Percentiles rank a stretch among this genome's conserved stretches.
Evolutionary conservation across 2,113 vertebrate species (phyloP).

Genomic region (Lagenorhynchus albirostris): DNA sequence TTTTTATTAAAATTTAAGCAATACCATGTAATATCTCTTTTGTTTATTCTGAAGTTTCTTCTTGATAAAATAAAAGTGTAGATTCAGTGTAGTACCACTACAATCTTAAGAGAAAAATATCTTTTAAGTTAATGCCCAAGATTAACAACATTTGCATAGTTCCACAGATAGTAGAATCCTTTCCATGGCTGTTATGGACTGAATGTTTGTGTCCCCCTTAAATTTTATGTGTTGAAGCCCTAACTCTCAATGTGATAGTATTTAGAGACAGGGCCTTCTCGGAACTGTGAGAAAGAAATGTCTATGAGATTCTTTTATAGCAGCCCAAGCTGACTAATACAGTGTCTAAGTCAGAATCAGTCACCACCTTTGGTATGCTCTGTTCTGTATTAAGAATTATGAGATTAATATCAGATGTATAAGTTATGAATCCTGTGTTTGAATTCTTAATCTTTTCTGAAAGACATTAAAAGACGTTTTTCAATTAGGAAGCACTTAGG

Average conservation of each 20-base stretch:
- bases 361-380: background rate
- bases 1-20: background rate
- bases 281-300: background rate
- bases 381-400: background rate
- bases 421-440: background rate
- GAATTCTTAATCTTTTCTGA: background rate
- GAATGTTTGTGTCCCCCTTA: background rate
- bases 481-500: background rate
- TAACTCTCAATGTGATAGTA: background rate
- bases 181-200: background rate
- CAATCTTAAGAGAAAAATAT: background rate
- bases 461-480: background rate
- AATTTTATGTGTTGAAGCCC: background rate
- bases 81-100: background rate
- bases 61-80: background rate
- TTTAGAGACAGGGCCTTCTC: background rate
- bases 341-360: background rate
- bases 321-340: background rate
- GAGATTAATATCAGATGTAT: background rate
- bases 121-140: background rate
- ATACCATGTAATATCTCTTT: background rate
- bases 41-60: slow-evolving; percentile 18
- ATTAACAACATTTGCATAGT: background rate
- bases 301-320: background rate
- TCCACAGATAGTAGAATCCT: background rate